Evolutionary conservation across 2,113 vertebrate genomes (phyloP).

Genomic region (Sorex araneus): DNA sequence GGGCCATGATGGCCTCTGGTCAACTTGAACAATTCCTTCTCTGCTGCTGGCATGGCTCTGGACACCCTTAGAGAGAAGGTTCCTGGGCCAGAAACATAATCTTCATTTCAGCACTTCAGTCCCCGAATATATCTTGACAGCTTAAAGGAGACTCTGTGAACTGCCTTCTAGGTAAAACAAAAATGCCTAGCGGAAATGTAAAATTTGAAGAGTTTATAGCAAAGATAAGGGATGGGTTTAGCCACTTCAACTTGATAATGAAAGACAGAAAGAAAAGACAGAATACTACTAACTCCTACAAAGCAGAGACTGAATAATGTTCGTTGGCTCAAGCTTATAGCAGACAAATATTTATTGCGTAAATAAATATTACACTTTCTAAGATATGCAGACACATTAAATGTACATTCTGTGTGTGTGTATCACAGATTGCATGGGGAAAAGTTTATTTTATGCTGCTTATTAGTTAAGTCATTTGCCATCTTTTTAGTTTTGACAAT

Average conservation of each 20-base stretch:
- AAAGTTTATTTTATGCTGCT: neutral
- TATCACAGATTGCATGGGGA: neutral
- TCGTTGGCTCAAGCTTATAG: neutral
- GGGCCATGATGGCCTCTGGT: neutral
- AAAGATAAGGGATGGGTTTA: neutral
- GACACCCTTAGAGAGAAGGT: neutral
- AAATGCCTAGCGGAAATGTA: neutral
- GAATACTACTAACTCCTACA: neutral
- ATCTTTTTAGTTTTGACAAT: neutral
- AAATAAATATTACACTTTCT: slow-evolving; percentile 1
- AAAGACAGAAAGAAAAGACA: slow-evolving; percentile 1
- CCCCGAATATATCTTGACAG: neutral
- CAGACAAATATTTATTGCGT: neutral
- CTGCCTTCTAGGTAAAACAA: neutral
- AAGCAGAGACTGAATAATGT: neutral
- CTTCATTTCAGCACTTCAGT: neutral
- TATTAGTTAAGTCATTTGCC: neutral
- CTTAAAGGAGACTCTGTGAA: neutral
- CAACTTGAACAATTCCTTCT: neutral
- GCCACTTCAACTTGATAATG: neutral
- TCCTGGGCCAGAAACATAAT: neutral
- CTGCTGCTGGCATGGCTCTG: neutral
- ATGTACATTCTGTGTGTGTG: neutral
- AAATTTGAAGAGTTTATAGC: neutral
- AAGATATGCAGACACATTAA: neutral